Percentiles rank a stretch among this genome's conserved stretches.
phyloP scores from a whole-genome alignment of 2,888 invertebrate species.

The Drosophila prolongata region DNA sequence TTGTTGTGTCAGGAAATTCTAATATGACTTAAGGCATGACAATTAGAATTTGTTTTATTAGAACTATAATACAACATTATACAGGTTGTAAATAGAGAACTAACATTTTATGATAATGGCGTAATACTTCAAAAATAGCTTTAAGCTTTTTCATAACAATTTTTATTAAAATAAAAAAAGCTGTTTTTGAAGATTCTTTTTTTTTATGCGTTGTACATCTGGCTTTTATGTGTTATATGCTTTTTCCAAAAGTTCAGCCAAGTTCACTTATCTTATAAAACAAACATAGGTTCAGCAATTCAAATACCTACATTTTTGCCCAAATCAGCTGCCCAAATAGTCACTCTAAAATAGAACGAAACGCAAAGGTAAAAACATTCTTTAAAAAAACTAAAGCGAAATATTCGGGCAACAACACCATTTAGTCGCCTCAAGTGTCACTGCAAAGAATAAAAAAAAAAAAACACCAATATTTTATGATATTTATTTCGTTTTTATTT shows the following conservation, averaged over 20 bases:
- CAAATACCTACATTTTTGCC: not conserved
- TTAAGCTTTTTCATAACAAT: too few relatives aligned
- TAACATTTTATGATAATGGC: too few relatives aligned
- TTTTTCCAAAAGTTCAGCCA: not conserved
- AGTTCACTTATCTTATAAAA: slow-evolving; percentile 1
- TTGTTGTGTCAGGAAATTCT: not conserved
- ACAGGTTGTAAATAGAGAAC: too few relatives aligned
- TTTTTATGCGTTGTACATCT: too few relatives aligned
- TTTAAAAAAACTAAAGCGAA: slow-evolving; percentile 25
- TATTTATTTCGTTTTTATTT: slow-evolving; percentile 54
- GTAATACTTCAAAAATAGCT: too few relatives aligned
- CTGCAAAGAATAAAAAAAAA: slow-evolving; percentile 10
- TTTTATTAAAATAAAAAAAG: too few relatives aligned
- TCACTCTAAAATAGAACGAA: not conserved
- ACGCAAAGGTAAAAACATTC: slow-evolving; percentile 2
- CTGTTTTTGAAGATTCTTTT: too few relatives aligned
- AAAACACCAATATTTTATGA: slow-evolving; percentile 23
- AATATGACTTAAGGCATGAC: not conserved
- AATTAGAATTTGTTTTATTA: too few relatives aligned
- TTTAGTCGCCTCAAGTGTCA: slow-evolving; percentile 39
- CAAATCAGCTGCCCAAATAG: slow-evolving; percentile 33
- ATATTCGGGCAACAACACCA: slow-evolving; percentile 9
- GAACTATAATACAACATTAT: too few relatives aligned
- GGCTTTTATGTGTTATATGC: too few relatives aligned
- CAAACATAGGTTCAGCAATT: not conserved